A percentile compares a stretch with the other conserved stretches of the same genome.
These are phyloP conservation scores for Dorcus parallelipipedus DNA, from an alignment of 2,888 invertebrate species.

Conservation along the genomic window DNA sequence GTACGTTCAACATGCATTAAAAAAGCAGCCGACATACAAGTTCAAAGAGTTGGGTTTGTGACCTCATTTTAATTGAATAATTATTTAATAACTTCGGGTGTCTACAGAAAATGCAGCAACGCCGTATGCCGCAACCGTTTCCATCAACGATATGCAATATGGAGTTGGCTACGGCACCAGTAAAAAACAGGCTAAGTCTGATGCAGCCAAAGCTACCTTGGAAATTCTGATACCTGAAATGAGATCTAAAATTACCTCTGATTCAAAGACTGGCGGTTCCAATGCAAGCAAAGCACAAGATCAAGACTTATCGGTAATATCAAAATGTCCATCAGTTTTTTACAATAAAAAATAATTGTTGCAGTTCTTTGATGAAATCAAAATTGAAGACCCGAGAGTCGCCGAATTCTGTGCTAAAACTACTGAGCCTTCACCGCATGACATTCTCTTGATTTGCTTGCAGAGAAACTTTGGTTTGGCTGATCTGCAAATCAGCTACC, in stretches of 20 bases:
- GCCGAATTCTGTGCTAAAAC: conserved; percentile 94
- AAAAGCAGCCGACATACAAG: conserved; percentile 89
- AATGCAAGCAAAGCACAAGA: conserved; percentile 48
- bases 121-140: conserved; percentile 91
- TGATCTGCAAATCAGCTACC: conserved; percentile 82
- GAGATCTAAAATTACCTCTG: conserved; percentile 73
- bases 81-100: not conserved
- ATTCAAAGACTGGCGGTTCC: conserved; percentile 50
- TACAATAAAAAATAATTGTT: conserved; percentile 12
- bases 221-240: conserved; percentile 92
- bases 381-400: conserved; percentile 90
- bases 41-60: conserved; percentile 79
- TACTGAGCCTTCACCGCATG: conserved; percentile 93
- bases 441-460: conserved; percentile 86
- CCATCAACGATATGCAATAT: conserved; percentile 89
- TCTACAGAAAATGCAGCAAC: conserved; percentile 81
- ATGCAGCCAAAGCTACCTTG: conserved; percentile 85
- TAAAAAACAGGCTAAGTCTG: conserved; percentile 92
- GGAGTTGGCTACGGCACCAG: conserved; percentile 92
- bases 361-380: conserved; percentile 88
- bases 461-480: conserved; percentile 90
- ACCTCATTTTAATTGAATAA: not conserved
- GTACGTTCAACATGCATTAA: conserved; percentile 91
- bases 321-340: not conserved
- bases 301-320: conserved; percentile 53